Conservation (phyloP, 1,140 invertebrate genomes). For the Pinna nobilis region DNA sequence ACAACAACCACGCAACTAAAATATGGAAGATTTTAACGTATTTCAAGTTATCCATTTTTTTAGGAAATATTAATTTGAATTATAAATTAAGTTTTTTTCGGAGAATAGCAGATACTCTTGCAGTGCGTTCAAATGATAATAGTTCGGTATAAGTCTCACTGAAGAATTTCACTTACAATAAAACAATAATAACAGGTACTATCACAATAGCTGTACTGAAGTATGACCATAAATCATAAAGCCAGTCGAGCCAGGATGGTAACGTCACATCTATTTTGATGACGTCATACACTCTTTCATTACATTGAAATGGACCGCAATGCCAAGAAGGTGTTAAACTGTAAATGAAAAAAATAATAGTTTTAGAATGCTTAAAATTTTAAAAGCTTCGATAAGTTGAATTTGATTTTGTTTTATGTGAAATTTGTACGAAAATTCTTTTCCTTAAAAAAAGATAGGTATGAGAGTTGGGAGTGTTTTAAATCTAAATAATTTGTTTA, state of each 20-base stretch:
- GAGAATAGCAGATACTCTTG: no score
- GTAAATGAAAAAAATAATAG: not conserved
- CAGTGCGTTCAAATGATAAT: no score
- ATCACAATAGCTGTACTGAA: conserved; percentile 49
- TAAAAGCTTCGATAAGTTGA: not conserved
- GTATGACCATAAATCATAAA: conserved; percentile 42
- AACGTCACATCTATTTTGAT: conserved; percentile 39
- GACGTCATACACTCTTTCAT: conserved; percentile 47
- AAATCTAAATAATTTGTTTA: not conserved
- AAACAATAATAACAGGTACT: conserved; percentile 56
- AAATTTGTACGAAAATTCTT: not conserved
- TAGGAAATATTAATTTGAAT: not conserved
- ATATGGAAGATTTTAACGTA: not conserved
- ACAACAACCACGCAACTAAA: not conserved
- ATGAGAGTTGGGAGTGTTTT: not conserved
- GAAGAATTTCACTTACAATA: conserved; percentile 48
- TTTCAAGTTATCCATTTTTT: not conserved
- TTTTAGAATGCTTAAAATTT: not conserved
- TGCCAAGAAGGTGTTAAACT: conserved; percentile 59
- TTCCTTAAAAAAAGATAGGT: not conserved
- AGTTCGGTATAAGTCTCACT: no score
- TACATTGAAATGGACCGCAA: conserved; percentile 61
- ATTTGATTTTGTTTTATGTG: not conserved
- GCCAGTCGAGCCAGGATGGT: conserved; percentile 39
- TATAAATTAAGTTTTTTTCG: no score